A percentile compares a stretch with the other conserved stretches of the same genome.
phyloP scores from a whole-genome alignment of 2,113 vertebrate species.

The Cyprinodon brontotheroides region DNA sequence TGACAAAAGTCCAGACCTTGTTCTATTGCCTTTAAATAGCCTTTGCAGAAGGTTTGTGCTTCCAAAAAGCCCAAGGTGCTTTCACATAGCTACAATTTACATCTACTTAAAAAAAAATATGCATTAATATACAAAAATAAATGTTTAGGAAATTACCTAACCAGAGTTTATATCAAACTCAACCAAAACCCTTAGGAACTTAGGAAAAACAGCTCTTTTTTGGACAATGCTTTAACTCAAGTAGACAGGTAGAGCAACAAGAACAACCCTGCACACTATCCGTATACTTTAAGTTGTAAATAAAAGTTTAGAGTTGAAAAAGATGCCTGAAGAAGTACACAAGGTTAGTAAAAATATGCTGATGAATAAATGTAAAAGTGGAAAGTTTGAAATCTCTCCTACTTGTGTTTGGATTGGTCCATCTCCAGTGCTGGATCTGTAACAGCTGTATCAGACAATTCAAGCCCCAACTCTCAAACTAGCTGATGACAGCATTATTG shows the following conservation, averaged over 20 bases:
- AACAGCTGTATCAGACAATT: conserved; percentile 48
- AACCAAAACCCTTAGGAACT: background rate
- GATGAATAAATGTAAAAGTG: conserved; percentile 2
- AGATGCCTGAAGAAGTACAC: background rate
- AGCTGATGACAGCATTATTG: conserved; percentile 70
- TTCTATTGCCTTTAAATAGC: too few species aligned
- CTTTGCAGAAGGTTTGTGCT: too few species aligned
- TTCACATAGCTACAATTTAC: background rate
- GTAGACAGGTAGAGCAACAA: too few species aligned
- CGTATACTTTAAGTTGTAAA: too few species aligned
- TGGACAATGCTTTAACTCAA: too few species aligned
- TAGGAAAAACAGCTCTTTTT: too few species aligned
- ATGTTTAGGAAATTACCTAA: too few species aligned
- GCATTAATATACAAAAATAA: background rate
- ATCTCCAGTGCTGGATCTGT: conserved; percentile 67
- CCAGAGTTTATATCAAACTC: background rate
- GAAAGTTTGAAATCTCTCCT: conserved; percentile 1
- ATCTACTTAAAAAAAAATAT: background rate
- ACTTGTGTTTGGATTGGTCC: conserved; percentile 67
- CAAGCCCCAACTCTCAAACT: conserved; percentile 27
- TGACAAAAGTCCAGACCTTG: background rate
- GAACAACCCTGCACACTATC: too few species aligned
- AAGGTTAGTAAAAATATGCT: background rate
- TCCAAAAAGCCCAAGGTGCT: too few species aligned
- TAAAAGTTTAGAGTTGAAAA: too few species aligned